Percentiles rank a stretch among this genome's conserved stretches.
Evolutionary conservation across 2,888 invertebrate species (phyloP).

Genomic region (Dicycla oo): DNA sequence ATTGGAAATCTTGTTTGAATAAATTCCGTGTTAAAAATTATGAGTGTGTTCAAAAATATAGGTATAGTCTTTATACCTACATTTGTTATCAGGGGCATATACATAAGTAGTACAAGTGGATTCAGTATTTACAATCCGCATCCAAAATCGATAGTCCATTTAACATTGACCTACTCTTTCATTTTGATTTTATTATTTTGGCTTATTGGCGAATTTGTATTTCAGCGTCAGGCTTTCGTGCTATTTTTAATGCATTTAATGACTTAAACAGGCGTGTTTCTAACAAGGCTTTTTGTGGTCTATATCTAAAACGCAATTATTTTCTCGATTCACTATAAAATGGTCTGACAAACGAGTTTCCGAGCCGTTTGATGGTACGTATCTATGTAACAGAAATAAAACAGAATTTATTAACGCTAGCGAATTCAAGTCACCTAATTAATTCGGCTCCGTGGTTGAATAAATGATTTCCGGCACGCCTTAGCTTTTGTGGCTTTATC

Average conservation of each 20-base stretch:
- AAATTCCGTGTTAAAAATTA: neutral
- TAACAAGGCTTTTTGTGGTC: neutral
- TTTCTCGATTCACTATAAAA: slow-evolving; percentile 49
- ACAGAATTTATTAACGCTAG: slow-evolving; percentile 62
- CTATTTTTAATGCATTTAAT: neutral
- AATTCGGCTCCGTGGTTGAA: slow-evolving; percentile 64
- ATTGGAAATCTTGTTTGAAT: slow-evolving; percentile 6
- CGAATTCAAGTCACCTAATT: slow-evolving; percentile 69
- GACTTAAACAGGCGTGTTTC: neutral
- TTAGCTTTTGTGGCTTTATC: slow-evolving; percentile 60
- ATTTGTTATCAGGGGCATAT: slow-evolving; percentile 68
- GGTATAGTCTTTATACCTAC: slow-evolving; percentile 31
- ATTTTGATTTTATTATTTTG: slow-evolving; percentile 71
- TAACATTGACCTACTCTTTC: slow-evolving; percentile 81
- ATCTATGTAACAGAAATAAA: slow-evolving; percentile 60
- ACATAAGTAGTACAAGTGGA: slow-evolving; percentile 74
- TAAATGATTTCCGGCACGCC: slow-evolving; percentile 78
- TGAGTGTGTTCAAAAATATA: slow-evolving; percentile 21
- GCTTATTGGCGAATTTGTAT: slow-evolving; percentile 62
- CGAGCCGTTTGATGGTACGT: slow-evolving; percentile 57
- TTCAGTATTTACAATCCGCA: slow-evolving; percentile 74
- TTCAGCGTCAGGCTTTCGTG: slow-evolving; percentile 37
- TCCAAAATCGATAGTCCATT: slow-evolving; percentile 76
- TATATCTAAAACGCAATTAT: slow-evolving; percentile 49
- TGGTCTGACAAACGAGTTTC: slow-evolving; percentile 61